Percentiles rank a stretch among this genome's conserved stretches.
These are phyloP conservation scores for Scytalopus superciliaris DNA, from an alignment of 2,113 vertebrate species.

Conservation along the genomic window DNA sequence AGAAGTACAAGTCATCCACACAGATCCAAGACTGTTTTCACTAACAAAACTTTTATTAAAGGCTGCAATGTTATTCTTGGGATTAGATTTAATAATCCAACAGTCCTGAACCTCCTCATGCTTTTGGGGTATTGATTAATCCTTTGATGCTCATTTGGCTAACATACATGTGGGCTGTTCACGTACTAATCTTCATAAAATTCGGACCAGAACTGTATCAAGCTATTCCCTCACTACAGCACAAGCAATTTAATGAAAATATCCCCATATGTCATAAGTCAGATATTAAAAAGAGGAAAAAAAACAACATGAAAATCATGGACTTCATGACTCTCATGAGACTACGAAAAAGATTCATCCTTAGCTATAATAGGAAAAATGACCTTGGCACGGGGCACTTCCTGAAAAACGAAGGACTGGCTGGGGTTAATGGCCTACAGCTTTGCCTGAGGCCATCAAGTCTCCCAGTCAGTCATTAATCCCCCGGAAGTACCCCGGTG, in stretches of 20 bases:
- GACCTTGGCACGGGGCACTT: conserved; percentile 47
- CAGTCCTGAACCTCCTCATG: not conserved
- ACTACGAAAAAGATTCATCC: conserved; percentile 25
- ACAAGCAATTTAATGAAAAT: conserved; percentile 30
- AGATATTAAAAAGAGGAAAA: conserved; percentile 22
- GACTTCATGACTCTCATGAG: conserved; percentile 10
- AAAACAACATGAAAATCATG: conserved; percentile 15
- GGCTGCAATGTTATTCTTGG: not conserved
- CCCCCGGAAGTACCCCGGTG: conserved; percentile 37
- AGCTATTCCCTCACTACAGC: not conserved
- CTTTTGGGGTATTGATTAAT: conserved; percentile 33
- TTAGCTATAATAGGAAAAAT: conserved; percentile 46
- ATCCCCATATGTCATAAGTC: not conserved
- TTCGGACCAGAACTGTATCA: not conserved
- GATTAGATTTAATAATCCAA: conserved; percentile 14
- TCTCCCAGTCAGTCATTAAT: conserved; percentile 61
- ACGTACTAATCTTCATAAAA: not conserved
- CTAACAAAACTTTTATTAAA: not conserved
- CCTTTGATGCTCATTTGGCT: conserved; percentile 14
- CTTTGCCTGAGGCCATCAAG: conserved; percentile 61
- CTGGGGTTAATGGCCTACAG: conserved; percentile 61
- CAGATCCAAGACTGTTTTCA: not conserved
- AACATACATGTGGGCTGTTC: not conserved
- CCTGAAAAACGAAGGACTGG: conserved; percentile 47
- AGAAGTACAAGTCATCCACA: not conserved